Evolutionary conservation across 2,113 vertebrate genomes (phyloP).

Genomic region (Pseudolaguvia tuberculata): DNA sequence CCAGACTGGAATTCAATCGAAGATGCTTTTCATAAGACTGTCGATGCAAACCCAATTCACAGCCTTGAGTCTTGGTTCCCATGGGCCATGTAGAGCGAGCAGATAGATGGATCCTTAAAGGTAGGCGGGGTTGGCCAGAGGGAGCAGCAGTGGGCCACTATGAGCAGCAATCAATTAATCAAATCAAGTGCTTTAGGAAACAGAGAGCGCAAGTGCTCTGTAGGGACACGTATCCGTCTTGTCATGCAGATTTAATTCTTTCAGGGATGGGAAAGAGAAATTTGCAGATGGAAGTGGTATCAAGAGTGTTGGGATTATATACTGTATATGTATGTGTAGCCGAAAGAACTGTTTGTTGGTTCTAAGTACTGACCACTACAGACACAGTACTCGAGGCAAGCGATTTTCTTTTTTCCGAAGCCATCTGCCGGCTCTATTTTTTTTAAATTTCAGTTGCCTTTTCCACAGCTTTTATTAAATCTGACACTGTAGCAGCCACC

Average conservation of each 20-base stretch:
- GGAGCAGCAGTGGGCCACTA: background rate
- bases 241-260: conserved; percentile 76
- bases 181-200: conserved; percentile 80
- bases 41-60: conserved; percentile 72
- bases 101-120: conserved; percentile 29
- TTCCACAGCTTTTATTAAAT: background rate
- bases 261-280: conserved; percentile 52
- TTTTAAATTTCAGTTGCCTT: background rate
- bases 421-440: background rate
- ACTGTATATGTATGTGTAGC: conserved; percentile 45
- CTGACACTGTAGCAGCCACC: background rate
- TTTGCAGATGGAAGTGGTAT: conserved; percentile 42
- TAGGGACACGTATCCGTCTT: conserved; percentile 74
- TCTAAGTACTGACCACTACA: conserved; percentile 41
- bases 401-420: conserved; percentile 26
- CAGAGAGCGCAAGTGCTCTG: conserved; percentile 75
- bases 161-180: conserved; percentile 74
- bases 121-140: background rate
- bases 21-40: conserved; percentile 69
- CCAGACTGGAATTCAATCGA: conserved; percentile 51
- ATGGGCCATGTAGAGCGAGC: background rate
- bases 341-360: conserved; percentile 29
- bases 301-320: conserved; percentile 46
- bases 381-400: conserved; percentile 28
- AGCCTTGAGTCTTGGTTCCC: conserved; percentile 26